phyloP scores from a whole-genome alignment of 37 sponge, comb jelly and placozoan genomes.

The Spongia lamella region DNA sequence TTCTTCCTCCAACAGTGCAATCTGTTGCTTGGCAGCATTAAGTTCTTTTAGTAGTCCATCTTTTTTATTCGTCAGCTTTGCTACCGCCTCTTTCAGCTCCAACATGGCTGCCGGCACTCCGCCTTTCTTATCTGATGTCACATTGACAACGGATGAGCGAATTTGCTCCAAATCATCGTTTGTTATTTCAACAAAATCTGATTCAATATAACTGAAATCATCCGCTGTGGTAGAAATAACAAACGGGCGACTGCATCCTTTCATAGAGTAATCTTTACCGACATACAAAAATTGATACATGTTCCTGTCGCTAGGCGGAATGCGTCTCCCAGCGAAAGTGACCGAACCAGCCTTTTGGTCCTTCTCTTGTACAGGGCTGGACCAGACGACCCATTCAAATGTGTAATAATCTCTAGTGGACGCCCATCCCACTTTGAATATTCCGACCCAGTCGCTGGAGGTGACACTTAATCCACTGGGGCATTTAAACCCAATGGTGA shows the following conservation, averaged over 20 bases:
- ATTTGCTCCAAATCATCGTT: slow-evolving; percentile 21
- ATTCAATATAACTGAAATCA: slow-evolving; percentile 9
- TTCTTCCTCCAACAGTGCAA: neutral
- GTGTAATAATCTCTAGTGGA: slow-evolving; percentile 85
- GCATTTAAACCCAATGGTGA: slow-evolving; percentile 2
- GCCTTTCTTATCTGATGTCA: neutral
- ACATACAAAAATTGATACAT: slow-evolving; percentile 79
- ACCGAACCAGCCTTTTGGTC: slow-evolving; percentile 13
- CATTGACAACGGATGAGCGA: slow-evolving; percentile 36
- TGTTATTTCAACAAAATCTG: slow-evolving; percentile 55
- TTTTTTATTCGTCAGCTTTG: neutral
- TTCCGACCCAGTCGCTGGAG: slow-evolving; percentile 82
- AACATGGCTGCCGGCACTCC: neutral
- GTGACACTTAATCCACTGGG: slow-evolving; percentile 2
- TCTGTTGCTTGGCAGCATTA: neutral
- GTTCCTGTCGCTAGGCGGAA: slow-evolving; percentile 66
- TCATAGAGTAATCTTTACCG: slow-evolving; percentile 28
- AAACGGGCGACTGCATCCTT: slow-evolving; percentile 58
- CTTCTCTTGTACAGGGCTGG: slow-evolving; percentile 2
- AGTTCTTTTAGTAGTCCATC: slow-evolving; percentile 9
- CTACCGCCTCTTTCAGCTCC: neutral
- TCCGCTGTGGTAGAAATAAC: slow-evolving; percentile 16
- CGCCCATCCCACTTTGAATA: slow-evolving; percentile 79
- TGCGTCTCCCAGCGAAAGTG: slow-evolving; percentile 54
- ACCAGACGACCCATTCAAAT: slow-evolving; percentile 73